Base-by-base conservation (phyloP, 2,888 invertebrate species). In the Zeuzera pyrina region DNA sequence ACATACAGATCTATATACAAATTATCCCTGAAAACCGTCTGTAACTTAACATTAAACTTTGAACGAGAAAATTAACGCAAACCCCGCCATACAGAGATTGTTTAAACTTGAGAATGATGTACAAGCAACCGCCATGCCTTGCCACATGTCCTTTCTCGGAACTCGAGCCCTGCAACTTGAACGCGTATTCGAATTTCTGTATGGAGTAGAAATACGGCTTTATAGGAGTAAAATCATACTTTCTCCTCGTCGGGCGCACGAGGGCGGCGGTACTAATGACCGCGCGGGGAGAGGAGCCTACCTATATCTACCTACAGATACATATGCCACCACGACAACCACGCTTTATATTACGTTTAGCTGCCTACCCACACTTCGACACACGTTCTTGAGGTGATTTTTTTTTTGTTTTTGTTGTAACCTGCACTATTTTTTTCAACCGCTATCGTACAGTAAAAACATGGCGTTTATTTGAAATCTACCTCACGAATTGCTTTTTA, bases 181-280 rank as follows among this genome's bases (percentile, higher is more conserved):
- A 49, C 67, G 71, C 76, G 70, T 71, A 76, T 74, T 81, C 74
- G 76, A 78, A 83, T 83, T 79, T 78, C 81, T 78, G 77, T 81
- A 79, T 81, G 79, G 71, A 81, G 81, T 81, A 79, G 83, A 79
- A 83, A 81, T 83, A 79, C 81, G 76, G 79, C 79, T 81, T 83
- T 83, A 81, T 81, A 74, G 78, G 81, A 81, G 79, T 77, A 81
- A 81, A 83, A 81, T 83, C 83, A 79, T 81, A 83, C 81, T 83
- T 83, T 83, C 81, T 79, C 81, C 66, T 43, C 69, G 63, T 56
- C 68, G 64, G 67, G 68, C 52, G 68, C 49, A 70, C 62, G 70
- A 68, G 69, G 67, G 48, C 57, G 52, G 64, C 59, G 69, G 66
- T 57, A 65, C 84, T 84, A 84, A 84, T 84, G 84, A 84, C 84